These are phyloP conservation scores for Sitta europaea DNA, from an alignment of 2,113 vertebrate species.

Conservation along the genomic window DNA sequence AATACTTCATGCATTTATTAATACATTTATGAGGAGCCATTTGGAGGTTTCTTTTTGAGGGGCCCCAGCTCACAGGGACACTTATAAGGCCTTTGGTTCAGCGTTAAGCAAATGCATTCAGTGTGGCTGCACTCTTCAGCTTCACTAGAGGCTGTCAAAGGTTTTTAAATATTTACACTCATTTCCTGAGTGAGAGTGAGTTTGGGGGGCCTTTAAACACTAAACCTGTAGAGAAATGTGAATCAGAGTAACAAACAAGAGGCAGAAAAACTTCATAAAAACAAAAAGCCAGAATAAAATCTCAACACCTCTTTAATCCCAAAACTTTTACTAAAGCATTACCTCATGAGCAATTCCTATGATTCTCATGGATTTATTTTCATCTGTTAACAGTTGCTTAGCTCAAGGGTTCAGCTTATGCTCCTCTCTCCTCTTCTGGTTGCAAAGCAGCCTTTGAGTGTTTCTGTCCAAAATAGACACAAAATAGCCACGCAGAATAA, in stretches of 20 bases:
- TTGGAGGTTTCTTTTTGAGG: not conserved
- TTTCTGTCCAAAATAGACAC: not conserved
- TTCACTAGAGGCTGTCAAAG: not conserved
- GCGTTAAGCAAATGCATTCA: not conserved
- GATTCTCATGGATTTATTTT: conserved; percentile 42
- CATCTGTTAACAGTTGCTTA: not conserved
- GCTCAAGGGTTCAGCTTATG: not conserved
- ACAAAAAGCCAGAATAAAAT: conserved; percentile 22
- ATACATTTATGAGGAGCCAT: conserved; percentile 33
- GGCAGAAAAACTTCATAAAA: conserved; percentile 34
- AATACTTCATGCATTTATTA: conserved; percentile 25
- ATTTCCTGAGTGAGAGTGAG: not conserved
- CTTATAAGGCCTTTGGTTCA: not conserved
- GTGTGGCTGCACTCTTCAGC: not conserved
- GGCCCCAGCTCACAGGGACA: not conserved
- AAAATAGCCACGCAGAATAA: not conserved
- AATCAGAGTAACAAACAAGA: conserved; percentile 40
- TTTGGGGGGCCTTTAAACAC: not conserved
- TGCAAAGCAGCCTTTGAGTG: not conserved
- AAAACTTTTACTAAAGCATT: conserved; percentile 20
- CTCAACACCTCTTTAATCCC: conserved; percentile 39
- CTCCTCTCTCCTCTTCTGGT: not conserved
- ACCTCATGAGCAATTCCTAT: conserved; percentile 20
- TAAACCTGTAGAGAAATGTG: not conserved
- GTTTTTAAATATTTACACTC: conserved; percentile 50